Evolutionary conservation across 2,888 invertebrate genomes (phyloP), one percentile per base, ranked within the genome.

Genomic region (Euproctis similis): DNA sequence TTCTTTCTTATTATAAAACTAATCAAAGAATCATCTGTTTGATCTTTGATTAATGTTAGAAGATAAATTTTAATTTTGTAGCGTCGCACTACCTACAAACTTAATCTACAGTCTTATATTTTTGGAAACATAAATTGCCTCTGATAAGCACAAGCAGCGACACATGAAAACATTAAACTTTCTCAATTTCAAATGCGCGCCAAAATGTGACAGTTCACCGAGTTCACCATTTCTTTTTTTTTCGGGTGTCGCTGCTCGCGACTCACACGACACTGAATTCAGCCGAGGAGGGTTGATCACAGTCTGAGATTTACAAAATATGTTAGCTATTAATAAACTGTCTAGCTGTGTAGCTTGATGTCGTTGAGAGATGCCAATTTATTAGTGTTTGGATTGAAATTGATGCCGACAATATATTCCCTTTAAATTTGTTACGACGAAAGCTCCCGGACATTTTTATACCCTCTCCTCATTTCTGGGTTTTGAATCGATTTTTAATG

Each of bases 361-460:
- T 52, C 67, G 76, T 58, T 70, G 78, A 77, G 75, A 77, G 80
- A 80, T 65, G 75, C 77, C 78, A 81, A 84, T 82, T 84, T 84
- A 84, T 82, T 78, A 74, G 60, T 78, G 78, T 82, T 82, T 84
- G 65, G 67, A 82, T 82, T 77, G 75, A 78, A 82, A 84, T 80
- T 77, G 82, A 84, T 81, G 81, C 77, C 53, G 60, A 63, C 68
- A 56, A 81, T 84, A 82, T 76, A 77, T 84, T 71, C 67, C 67
- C 63, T 59, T 62, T 70, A 72, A 77, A 77, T 84, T 78, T 76
- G 80, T 74, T 59, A 56, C 73, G 77, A 47, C 75, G 82, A 81
- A 76, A 81, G 75, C 68, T 54, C 42, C 41, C 39, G 26, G 72
- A 76, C 73, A 41, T 71, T 77, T 76, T 74, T 76, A 75, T 71